Base-by-base conservation (phyloP, 2,113 vertebrate species). In the Phalacrocorax pelagicus region DNA sequence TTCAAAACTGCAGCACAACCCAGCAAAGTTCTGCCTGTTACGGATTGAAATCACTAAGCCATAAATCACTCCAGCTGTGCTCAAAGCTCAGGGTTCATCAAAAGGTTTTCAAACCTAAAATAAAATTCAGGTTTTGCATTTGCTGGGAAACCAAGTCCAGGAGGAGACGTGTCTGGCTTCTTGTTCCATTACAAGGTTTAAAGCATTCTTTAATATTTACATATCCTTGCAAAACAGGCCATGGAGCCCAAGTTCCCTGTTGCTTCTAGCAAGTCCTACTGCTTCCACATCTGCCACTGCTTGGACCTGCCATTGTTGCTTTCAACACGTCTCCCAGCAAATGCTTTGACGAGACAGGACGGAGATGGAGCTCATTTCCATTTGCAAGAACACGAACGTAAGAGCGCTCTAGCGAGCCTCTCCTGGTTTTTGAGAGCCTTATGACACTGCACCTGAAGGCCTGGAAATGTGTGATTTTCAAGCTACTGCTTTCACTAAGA, bases 61-160 rank as follows among this genome's bases (percentile, higher is more conserved):
- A 58, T 78, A 94, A 92, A 92, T 95, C 73, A 96, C 19, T 19
- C 80, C 47, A 72, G 69, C 61, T 91, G 69, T 21, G 5, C 65
- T 84, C 69, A 93, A 94, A 90, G 69, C 52, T 52, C 59, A 91
- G 57, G 67, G 74, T 92, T 96, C 83, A 95, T 71, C 88, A 91
- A 92, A 94, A 93, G 72, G 57, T 89, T 94, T 92, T 81, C 36
- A 94, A 93, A 84, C 38, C 75, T 89, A 69, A 96, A 73, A 90
- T 40, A 86, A 86, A 96, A 92, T 63, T 84, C 69, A 73, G 16
- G 38, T 66, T 86, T 86, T 59, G 47, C 23, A 44, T 94, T 94
- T 83, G 18, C 80, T 89, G 57, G 57, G 88, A 86, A 84, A 88
- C 69, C 42, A 92, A 71, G 88, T 32, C 63, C 63, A 83, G 32